Evolutionary conservation across 2,113 vertebrate genomes (phyloP).

Genomic region (Oxyura jamaicensis): DNA sequence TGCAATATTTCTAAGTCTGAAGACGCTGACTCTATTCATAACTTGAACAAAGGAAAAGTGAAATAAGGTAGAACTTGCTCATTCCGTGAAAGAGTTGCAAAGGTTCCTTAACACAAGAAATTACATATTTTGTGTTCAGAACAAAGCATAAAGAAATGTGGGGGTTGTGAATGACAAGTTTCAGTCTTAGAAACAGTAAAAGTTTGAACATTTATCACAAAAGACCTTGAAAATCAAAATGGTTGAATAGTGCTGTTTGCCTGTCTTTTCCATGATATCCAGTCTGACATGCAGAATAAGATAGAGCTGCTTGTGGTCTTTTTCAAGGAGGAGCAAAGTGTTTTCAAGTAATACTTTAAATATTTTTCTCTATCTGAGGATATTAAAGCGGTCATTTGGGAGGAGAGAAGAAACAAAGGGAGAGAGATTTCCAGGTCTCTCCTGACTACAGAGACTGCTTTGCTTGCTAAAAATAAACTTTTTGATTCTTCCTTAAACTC

Average conservation of each 20-base stretch:
- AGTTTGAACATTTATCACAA: neutral
- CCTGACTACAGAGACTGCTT: neutral
- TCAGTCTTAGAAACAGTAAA: neutral
- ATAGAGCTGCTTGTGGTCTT: neutral
- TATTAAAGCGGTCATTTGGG: neutral
- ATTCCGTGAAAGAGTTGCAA: neutral
- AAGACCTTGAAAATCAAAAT: neutral
- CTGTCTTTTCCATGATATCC: neutral
- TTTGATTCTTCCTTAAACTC: neutral
- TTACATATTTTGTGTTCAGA: neutral
- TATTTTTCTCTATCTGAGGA: neutral
- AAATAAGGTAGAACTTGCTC: neutral
- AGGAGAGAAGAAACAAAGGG: neutral
- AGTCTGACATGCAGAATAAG: neutral
- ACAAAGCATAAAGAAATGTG: neutral
- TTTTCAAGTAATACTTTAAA: neutral
- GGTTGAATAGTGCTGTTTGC: slow-evolving; percentile 15
- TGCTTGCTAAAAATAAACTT: neutral
- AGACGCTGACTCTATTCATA: neutral
- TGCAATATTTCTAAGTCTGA: neutral
- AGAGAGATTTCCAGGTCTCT: neutral
- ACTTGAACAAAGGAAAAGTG: neutral
- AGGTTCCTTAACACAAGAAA: neutral
- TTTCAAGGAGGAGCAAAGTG: neutral
- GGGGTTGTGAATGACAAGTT: slow-evolving; percentile 49